phyloP scores from a whole-genome alignment of 2,888 invertebrate species.

The Mythimna lalbum region DNA sequence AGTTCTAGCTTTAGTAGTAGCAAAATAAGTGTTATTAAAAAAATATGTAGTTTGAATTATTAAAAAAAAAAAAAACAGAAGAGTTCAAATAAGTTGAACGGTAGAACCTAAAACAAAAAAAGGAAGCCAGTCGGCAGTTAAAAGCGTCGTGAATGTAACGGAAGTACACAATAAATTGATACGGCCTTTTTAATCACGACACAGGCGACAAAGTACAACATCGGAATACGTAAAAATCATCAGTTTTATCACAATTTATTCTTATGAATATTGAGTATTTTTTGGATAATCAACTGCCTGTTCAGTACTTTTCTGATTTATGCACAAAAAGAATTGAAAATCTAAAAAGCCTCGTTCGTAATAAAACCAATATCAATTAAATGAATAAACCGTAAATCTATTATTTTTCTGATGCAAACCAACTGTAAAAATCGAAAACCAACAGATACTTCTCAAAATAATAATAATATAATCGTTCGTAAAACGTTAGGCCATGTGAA shows the following conservation, averaged over 20 bases:
- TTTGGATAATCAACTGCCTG: not conserved
- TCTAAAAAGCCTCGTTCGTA: not conserved
- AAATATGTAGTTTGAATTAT: not conserved
- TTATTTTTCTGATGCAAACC: not conserved
- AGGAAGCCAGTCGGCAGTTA: not conserved
- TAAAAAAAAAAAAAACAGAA: not conserved
- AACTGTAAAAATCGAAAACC: not conserved
- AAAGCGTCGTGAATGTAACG: not conserved
- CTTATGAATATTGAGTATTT: too few relatives aligned
- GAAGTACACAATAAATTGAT: not conserved
- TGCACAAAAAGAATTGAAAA: not conserved
- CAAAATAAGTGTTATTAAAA: too few relatives aligned
- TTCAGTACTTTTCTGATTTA: too few relatives aligned
- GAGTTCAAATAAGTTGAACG: not conserved
- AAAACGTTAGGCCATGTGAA: constrained; percentile 62
- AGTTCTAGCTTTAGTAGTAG: too few relatives aligned
- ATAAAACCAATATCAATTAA: not conserved
- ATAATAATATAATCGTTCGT: constrained; percentile 46
- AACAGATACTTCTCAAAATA: not conserved
- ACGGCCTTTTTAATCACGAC: not conserved
- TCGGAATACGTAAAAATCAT: constrained; percentile 1
- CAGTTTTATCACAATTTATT: not conserved
- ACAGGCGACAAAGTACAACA: not conserved
- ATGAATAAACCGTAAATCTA: not conserved
- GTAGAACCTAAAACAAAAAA: not conserved